A percentile compares a stretch with the other conserved stretches of the same genome.
Conservation (phyloP, 2,797 vertebrate genomes). For the Hemibagrus guttatus region DNA sequence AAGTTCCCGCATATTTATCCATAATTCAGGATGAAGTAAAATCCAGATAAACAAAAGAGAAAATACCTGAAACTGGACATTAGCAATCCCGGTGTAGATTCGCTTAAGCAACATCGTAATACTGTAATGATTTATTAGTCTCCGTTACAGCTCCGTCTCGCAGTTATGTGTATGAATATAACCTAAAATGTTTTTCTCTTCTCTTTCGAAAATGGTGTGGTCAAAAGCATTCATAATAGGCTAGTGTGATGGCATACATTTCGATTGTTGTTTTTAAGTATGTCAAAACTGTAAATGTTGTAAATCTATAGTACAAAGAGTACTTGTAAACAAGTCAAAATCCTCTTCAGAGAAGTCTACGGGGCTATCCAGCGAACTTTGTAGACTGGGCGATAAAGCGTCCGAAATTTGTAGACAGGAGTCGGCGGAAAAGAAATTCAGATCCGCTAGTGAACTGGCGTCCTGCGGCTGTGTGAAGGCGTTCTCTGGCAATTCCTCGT, state of each 20-base stretch:
- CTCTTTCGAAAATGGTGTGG: conserved; percentile 70
- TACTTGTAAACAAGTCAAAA: conserved; percentile 91
- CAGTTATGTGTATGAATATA: conserved; percentile 57
- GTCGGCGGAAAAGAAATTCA: conserved; percentile 82
- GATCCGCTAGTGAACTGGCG: conserved; percentile 77
- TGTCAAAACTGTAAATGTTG: conserved; percentile 81
- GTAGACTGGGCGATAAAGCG: conserved; percentile 78
- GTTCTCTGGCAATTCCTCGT: conserved; percentile 61
- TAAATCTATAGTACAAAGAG: conserved; percentile 89
- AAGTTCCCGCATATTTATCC: conserved; percentile 46
- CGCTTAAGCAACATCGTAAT: conserved; percentile 52
- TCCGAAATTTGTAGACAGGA: conserved; percentile 78
- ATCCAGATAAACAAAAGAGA: conserved; percentile 62
- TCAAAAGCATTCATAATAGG: conserved; percentile 56
- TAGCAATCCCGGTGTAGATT: conserved; percentile 63
- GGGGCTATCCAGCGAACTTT: conserved; percentile 83
- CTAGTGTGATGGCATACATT: conserved; percentile 46
- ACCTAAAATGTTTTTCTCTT: conserved; percentile 52
- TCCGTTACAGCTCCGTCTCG: conserved; percentile 42
- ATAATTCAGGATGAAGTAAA: conserved; percentile 51
- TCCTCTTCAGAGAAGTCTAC: conserved; percentile 91
- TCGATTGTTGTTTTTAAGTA: conserved; percentile 49
- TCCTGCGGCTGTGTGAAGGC: conserved; percentile 72
- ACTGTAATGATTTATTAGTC: conserved; percentile 50
- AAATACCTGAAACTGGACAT: conserved; percentile 75